These are phyloP conservation scores for Apodemus sylvaticus DNA, from an alignment of 2,113 vertebrate species.

Conservation along the genomic window DNA sequence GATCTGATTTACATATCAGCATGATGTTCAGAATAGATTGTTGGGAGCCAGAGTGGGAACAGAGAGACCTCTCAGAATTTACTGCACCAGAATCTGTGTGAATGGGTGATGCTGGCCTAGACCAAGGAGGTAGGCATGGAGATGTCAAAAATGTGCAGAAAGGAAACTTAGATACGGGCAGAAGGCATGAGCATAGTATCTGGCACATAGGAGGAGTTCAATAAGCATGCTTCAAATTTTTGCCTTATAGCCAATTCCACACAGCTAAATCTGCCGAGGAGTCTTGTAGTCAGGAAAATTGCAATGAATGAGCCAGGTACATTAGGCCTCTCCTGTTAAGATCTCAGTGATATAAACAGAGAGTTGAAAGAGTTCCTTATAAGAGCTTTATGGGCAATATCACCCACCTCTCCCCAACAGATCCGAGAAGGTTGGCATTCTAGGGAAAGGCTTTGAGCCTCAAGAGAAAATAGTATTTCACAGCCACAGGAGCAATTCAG, in stretches of 20 bases:
- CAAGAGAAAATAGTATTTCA: constrained; percentile 6
- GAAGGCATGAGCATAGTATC: constrained; percentile 19
- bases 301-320: neutral
- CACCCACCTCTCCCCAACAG: neutral
- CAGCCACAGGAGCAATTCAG: constrained; percentile 5
- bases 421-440: constrained; percentile 27
- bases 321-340: neutral
- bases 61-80: neutral
- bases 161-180: neutral
- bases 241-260: neutral
- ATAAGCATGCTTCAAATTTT: neutral
- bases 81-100: neutral
- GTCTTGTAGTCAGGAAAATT: constrained; percentile 38
- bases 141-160: neutral
- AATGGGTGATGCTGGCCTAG: constrained; percentile 2
- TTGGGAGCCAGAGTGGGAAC: neutral
- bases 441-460: neutral
- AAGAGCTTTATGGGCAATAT: neutral
- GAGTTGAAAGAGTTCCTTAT: constrained; percentile 13
- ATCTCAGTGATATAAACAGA: constrained; percentile 15
- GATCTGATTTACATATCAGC: neutral
- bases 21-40: neutral
- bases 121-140: neutral
- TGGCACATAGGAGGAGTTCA: constrained; percentile 2
- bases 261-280: neutral